A percentile compares a stretch with the other conserved stretches of the same genome.
Evolutionary conservation across 2,113 vertebrate genomes (phyloP).

Genomic region (Orthonyx spaldingii): DNA sequence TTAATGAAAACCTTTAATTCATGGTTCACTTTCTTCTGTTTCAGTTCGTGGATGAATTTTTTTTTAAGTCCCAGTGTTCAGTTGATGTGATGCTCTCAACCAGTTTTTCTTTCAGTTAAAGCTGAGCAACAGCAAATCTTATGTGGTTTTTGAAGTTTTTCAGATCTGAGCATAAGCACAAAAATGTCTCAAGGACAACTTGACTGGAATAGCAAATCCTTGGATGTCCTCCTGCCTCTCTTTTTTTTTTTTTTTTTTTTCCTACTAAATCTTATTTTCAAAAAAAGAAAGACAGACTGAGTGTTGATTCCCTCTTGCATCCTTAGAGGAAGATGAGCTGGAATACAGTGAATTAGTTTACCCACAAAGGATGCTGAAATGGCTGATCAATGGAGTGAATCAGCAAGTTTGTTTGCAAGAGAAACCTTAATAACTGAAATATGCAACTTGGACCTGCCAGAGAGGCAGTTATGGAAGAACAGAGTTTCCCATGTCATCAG

Average conservation of each 20-base stretch:
- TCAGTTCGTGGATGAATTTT: background rate
- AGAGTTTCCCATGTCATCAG: background rate
- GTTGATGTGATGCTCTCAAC: background rate
- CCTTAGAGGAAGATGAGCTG: background rate
- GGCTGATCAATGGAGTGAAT: background rate
- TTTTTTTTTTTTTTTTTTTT: background rate
- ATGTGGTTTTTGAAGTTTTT: background rate
- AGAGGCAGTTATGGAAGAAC: background rate
- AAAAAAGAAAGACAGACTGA: background rate
- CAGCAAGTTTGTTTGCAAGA: background rate
- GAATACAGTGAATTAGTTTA: background rate
- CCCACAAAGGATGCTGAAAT: background rate
- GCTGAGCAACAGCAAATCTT: background rate
- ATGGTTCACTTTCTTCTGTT: background rate
- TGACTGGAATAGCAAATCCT: background rate
- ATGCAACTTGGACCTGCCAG: background rate
- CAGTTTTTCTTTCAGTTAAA: background rate
- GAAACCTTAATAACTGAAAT: background rate
- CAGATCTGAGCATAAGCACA: background rate
- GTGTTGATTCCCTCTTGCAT: background rate
- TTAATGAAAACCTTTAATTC: background rate
- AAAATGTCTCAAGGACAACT: background rate
- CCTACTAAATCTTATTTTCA: background rate
- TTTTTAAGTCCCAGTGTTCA: background rate
- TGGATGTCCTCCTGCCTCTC: background rate